Evolutionary conservation across 2,113 vertebrate genomes (phyloP), one percentile per base, ranked within the genome.

Genomic region (Scopus umbretta): DNA sequence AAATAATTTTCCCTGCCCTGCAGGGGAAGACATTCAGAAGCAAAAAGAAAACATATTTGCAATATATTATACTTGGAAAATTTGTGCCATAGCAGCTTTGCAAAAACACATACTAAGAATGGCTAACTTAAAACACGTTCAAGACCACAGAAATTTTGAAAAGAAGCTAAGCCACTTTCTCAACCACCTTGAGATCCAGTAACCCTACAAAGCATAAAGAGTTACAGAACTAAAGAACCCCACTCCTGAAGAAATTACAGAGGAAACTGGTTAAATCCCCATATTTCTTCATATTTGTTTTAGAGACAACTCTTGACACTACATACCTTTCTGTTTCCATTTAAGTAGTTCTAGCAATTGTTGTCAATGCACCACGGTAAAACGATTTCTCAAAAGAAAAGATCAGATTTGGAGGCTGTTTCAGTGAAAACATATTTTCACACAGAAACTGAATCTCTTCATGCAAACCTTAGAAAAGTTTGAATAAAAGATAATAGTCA

Each of bases 1-100:
- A 67, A 95, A 88, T 92, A 90, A 34, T 58, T 94, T 83, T 68
- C 95, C 94, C 97, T 96, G 96, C 94, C 95, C 97, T 80, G 97
- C 97, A 97, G 97, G 96, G 84, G 40, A 89, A 86, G 62, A 94
- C 58, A 82, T 94, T 96, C 72, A 90, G 32, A 95, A 67, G 86
- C 73, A 88, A 87, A 89, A 80, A 91, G 74, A 72, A 23, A 82
- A 72, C 56, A 63, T 0, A 10, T 66, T 34, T 55, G 58, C 76
- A 94, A 85, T 85, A 94, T 88, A 94, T 86, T 92, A 92, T 45
- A 55, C 65, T 11, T 36, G 65, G 65, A 81, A 73, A 92, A 63
- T 81, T 6, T 76, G 67, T 91, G 89, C 76, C 55, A 79, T 79
- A 97, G 96, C 91, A 97, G 94, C 95, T 87, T 91, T 89, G 84